Conservation (phyloP, 2,113 vertebrate species). For the Percopsis transmontana region DNA sequence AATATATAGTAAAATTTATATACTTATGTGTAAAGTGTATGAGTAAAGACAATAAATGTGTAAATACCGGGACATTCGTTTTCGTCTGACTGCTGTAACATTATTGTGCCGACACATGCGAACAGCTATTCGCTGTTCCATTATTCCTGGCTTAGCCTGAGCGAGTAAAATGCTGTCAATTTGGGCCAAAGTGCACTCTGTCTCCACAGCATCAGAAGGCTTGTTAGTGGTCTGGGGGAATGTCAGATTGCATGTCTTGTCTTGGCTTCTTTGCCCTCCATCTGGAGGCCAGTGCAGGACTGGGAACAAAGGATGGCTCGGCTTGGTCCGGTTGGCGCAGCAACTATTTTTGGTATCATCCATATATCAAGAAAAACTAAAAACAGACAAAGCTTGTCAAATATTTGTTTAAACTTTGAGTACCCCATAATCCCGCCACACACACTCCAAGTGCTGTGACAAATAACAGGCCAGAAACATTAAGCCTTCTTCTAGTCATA, state of each 20-base stretch:
- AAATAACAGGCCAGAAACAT: conserved; percentile 55
- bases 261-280: conserved; percentile 50
- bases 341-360: conserved; percentile 58
- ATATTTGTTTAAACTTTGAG: conserved; percentile 76
- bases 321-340: conserved; percentile 47
- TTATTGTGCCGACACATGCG: conserved; percentile 20
- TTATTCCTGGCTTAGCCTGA: conserved; percentile 36
- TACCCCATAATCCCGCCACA: conserved; percentile 73
- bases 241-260: conserved; percentile 46
- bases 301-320: conserved; percentile 54
- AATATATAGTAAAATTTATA: no score
- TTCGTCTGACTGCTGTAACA: conserved; percentile 6
- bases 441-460: conserved; percentile 20
- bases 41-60: no score
- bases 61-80: conserved; percentile 15
- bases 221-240: conserved; percentile 53
- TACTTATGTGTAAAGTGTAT: no score
- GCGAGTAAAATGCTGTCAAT: conserved; percentile 47
- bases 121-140: conserved; percentile 25
- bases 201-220: conserved; percentile 51
- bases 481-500: conserved; percentile 28
- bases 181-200: conserved; percentile 37
- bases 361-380: conserved; percentile 66
- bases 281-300: conserved; percentile 50
- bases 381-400: conserved; percentile 67